Evolutionary conservation across 2,888 invertebrate species (phyloP), one percentile per base, ranked within the genome.

Genomic region (Drosophila falleni): DNA sequence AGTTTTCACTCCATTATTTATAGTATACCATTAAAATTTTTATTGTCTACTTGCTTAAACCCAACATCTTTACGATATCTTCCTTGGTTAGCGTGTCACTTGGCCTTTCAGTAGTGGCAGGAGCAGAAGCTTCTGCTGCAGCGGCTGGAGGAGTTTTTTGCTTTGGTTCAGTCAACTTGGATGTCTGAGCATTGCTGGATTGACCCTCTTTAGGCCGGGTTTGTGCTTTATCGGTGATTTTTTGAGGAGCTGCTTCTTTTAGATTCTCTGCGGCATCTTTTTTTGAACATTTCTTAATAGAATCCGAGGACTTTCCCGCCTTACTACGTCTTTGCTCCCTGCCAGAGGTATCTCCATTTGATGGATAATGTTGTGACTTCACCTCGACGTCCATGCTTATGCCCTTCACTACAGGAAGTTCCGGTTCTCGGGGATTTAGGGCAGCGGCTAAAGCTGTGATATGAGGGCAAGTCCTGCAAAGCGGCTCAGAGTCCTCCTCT

Each of bases 1-100:
- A 31, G 31, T 31, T 10, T 2, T 31, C 31, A 37, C n/a, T 29
- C 6, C 5, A 29, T 6, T 29, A 37, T 2, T 37, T 37, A 13
- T 9, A 9, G 8, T 15, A 15, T 39, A 8, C 15, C 4, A 2
- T 31, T 19, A n/a, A 6, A 37, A 16, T n/a, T 19, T 37, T 23
- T 19, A 16, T 1, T 23, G 8, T 16, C 47, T 56, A 55, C 44
- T 72, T 68, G 11, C 66, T 50, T 0, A 87, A 16, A 1, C 79
- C 84, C 13, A 87, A 58, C 35, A 90, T 89, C 0, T 78, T 49
- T 4, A 88, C 1, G 23, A 86, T 47, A 15, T 89, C 89, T 9
- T 86, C 83, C 31, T 76, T 78, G 58, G 87, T 87, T 9, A 90
- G 33, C 15, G 51, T 54, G 0, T 74, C 81, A 5, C 56, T 64